phyloP scores from a whole-genome alignment of 2,888 invertebrate species.

The Prostheceraeus crozeri region DNA sequence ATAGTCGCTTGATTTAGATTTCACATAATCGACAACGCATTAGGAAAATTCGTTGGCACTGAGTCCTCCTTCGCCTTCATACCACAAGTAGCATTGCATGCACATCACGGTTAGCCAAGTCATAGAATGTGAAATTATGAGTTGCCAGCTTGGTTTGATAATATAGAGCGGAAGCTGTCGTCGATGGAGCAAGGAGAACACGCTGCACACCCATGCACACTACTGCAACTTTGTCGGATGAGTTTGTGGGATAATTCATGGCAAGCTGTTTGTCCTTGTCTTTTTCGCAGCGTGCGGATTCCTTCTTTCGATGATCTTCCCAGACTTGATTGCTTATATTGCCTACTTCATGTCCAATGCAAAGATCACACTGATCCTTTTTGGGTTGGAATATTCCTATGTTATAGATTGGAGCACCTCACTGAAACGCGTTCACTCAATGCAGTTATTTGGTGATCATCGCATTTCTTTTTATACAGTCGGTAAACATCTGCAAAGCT shows the following conservation, averaged over 20 bases:
- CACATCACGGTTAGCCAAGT: too few species aligned
- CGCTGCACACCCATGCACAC: slow-evolving; percentile 40
- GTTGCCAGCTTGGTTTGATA: slow-evolving; percentile 37
- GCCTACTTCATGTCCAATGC: slow-evolving; percentile 26
- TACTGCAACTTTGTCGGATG: slow-evolving; percentile 27
- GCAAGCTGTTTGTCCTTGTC: slow-evolving; percentile 2
- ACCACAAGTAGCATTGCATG: slow-evolving; percentile 41
- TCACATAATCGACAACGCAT: slow-evolving; percentile 6
- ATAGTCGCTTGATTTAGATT: too few species aligned
- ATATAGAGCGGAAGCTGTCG: slow-evolving; percentile 41
- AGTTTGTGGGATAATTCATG: too few species aligned
- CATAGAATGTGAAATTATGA: slow-evolving; percentile 37
- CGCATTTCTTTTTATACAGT: too few species aligned
- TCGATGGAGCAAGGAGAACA: slow-evolving; percentile 40
- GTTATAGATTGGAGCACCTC: not conserved
- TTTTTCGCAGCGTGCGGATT: not conserved
- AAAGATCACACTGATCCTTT: slow-evolving; percentile 24
- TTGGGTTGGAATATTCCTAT: slow-evolving; percentile 15
- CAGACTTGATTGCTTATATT: slow-evolving; percentile 32
- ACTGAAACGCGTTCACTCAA: too few species aligned
- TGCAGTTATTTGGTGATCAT: too few species aligned
- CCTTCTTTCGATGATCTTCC: slow-evolving; percentile 13
- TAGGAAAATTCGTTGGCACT: slow-evolving; percentile 31
- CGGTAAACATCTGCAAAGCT: slow-evolving; percentile 34
- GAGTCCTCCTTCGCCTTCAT: slow-evolving; percentile 41